Evolutionary conservation across 2,113 vertebrate genomes (phyloP).

Genomic region (Dasyurus viverrinus): DNA sequence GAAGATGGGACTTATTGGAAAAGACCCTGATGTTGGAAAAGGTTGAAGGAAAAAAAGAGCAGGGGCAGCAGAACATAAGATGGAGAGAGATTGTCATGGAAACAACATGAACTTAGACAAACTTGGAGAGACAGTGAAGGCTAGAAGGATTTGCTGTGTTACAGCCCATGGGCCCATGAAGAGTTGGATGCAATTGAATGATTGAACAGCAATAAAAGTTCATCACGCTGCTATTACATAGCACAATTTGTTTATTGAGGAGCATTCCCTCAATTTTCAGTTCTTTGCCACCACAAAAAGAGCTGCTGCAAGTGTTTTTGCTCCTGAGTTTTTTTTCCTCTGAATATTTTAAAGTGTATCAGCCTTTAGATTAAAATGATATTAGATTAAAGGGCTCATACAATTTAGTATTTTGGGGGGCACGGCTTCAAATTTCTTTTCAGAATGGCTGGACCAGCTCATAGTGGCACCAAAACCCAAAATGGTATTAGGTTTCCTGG

Average conservation of each 20-base stretch:
- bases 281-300: background rate
- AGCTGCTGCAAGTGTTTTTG: background rate
- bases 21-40: no score
- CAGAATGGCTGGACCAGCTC: background rate
- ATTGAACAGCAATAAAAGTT: no score
- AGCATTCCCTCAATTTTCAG: background rate
- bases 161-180: no score
- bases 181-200: no score
- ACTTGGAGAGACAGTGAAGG: no score
- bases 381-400: background rate
- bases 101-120: no score
- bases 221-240: background rate
- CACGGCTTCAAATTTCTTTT: background rate
- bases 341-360: background rate
- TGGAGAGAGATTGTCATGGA: no score
- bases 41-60: no score
- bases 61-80: no score
- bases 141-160: no score
- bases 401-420: background rate
- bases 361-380: background rate
- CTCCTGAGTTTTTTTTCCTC: background rate
- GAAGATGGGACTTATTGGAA: no score
- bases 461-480: background rate
- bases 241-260: background rate
- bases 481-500: background rate